A percentile compares a stretch with the other conserved stretches of the same genome.
These are phyloP conservation scores for Dicycla oo DNA, from an alignment of 2,888 invertebrate genomes.

Conservation along the genomic window DNA sequence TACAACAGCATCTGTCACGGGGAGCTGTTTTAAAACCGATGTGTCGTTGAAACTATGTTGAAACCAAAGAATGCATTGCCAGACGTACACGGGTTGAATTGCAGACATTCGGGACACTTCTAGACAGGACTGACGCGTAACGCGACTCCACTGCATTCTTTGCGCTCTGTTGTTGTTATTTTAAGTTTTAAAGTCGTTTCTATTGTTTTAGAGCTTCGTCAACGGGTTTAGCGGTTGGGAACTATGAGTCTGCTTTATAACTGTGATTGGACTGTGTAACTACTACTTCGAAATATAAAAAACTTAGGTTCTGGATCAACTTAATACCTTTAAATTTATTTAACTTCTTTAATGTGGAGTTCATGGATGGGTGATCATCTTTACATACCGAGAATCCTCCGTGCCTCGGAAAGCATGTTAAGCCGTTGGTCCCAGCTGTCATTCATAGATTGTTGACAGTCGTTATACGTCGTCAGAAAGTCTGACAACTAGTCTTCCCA, in stretches of 20 bases:
- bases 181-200: constrained; percentile 55
- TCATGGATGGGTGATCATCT: too few species aligned
- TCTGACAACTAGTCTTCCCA: too few species aligned
- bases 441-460: too few species aligned
- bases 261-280: background rate
- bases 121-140: constrained; percentile 60
- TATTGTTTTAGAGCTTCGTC: constrained; percentile 57
- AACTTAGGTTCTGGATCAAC: background rate
- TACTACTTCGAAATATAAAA: background rate
- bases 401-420: too few species aligned
- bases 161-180: constrained; percentile 56
- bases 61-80: constrained; percentile 73
- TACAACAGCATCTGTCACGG: constrained; percentile 82
- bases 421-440: too few species aligned
- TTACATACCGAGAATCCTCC: too few species aligned
- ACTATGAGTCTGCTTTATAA: constrained; percentile 30
- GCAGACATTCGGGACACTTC: constrained; percentile 67
- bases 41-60: constrained; percentile 78
- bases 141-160: constrained; percentile 63
- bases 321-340: background rate
- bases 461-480: too few species aligned
- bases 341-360: background rate
- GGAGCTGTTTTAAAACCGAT: constrained; percentile 80
- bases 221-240: constrained; percentile 20
- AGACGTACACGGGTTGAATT: constrained; percentile 59